Evolutionary conservation across 2,113 vertebrate species (phyloP).

Genomic region (Numenius arquata): DNA sequence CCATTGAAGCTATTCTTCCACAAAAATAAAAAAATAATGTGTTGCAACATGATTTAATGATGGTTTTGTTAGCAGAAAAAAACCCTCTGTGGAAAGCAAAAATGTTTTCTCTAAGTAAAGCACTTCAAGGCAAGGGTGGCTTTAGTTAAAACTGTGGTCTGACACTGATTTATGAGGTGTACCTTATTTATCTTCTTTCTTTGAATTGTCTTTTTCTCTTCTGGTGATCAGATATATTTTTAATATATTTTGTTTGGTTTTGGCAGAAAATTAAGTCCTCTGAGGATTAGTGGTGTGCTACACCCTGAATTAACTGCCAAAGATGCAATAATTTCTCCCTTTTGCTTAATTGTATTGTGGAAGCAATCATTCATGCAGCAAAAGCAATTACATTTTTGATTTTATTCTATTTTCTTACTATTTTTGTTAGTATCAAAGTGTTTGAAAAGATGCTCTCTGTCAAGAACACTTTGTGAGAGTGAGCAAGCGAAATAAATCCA

Average conservation of each 20-base stretch:
- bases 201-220: conserved; percentile 13
- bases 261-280: conserved; percentile 30
- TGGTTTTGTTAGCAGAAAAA: background rate
- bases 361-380: conserved; percentile 47
- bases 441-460: background rate
- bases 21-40: background rate
- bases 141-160: conserved; percentile 22
- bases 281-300: background rate
- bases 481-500: background rate
- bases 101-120: background rate
- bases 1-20: background rate
- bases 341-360: conserved; percentile 41
- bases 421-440: conserved; percentile 29
- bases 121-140: background rate
- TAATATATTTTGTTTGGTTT: background rate
- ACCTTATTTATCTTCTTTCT: conserved; percentile 11
- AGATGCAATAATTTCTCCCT: conserved; percentile 28
- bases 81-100: background rate
- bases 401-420: conserved; percentile 18
- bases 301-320: conserved; percentile 21
- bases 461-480: background rate
- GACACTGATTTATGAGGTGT: conserved; percentile 8
- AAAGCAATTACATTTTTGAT: conserved; percentile 32
- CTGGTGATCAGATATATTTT: background rate
- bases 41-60: background rate